Evolutionary conservation across 1,140 invertebrate genomes (phyloP), one percentile per base, ranked within the genome.

Genomic region (Brachionus plicatilis): DNA sequence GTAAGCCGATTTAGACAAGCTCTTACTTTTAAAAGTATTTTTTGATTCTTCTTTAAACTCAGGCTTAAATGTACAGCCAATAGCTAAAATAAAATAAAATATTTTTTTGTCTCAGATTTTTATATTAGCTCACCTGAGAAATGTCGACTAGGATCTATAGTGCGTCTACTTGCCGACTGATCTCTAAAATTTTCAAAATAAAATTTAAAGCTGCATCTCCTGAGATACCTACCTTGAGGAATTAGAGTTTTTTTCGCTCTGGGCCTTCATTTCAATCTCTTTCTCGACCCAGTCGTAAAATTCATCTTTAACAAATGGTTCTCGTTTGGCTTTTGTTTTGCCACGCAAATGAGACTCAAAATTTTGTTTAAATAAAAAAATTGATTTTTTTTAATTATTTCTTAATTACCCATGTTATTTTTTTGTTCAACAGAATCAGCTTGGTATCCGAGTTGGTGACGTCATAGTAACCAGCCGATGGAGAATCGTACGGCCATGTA

Each of bases 391-490:
- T 20, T 45, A 43, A 20, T 45, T 20, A 20, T 8, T 37, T 37
- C 6, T 37, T 43, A 47, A 75, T 75, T 75, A 76, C 72, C 72
- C 72, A 76, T 12, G 72, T 76, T 12, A 76, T 50, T 47, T 27
- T 33, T 76, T 76, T 76, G 45, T 76, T 76, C 27, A 76, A 20
- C 27, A 76, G 29, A 27, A 76, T 76, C 1, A 76, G 43, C 47
- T 76, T 76, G 17, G 72, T 76, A 50, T 76, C 72, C 11, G 72
- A 76, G 27, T 76, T 76, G n/a, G 41, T 76, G 12, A 76, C 50
- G 27, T 76, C 72, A 76, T 76, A 76, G 24, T 76, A 76, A 76
- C 72, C 72, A 37, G 72, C 72, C 27, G 72, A 76, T 76, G 72
- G 72, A 27, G 72, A 76, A 29, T 47, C 43, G 7, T 76, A 76